Evolutionary conservation across 2,888 invertebrate species (phyloP).

Genomic region (Tholera decimalis): DNA sequence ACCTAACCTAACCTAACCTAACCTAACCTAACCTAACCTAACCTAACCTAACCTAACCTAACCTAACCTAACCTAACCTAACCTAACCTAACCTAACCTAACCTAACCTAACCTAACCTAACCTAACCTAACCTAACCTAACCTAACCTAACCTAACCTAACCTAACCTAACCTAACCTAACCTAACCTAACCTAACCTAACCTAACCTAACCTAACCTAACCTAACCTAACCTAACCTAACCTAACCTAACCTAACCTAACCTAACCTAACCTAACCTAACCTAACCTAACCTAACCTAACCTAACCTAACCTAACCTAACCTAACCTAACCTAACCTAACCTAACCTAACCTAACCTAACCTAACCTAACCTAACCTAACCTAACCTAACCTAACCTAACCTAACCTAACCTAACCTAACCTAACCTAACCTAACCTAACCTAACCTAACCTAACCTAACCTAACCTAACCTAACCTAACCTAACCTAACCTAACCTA

Average conservation of each 20-base stretch:
- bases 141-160: conserved; percentile 1
- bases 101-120: conserved; percentile 1
- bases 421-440: conserved; percentile 1
- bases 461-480: background rate
- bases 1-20: conserved; percentile 1
- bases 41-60: background rate
- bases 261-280: conserved; percentile 1
- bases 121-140: conserved; percentile 1
- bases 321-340: conserved; percentile 1
- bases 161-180: background rate
- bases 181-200: conserved; percentile 19
- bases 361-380: conserved; percentile 35
- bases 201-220: conserved; percentile 16
- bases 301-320: conserved; percentile 1
- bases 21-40: conserved; percentile 1
- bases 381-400: conserved; percentile 1
- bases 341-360: conserved; percentile 1
- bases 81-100: conserved; percentile 1
- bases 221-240: conserved; percentile 44
- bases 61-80: conserved; percentile 1
- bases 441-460: background rate
- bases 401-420: conserved; percentile 1
- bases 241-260: conserved; percentile 24
- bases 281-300: background rate
- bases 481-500: conserved; percentile 1